Evolutionary conservation across 1,140 invertebrate species (phyloP).

Genomic region (Hylaeus anthracinus): DNA sequence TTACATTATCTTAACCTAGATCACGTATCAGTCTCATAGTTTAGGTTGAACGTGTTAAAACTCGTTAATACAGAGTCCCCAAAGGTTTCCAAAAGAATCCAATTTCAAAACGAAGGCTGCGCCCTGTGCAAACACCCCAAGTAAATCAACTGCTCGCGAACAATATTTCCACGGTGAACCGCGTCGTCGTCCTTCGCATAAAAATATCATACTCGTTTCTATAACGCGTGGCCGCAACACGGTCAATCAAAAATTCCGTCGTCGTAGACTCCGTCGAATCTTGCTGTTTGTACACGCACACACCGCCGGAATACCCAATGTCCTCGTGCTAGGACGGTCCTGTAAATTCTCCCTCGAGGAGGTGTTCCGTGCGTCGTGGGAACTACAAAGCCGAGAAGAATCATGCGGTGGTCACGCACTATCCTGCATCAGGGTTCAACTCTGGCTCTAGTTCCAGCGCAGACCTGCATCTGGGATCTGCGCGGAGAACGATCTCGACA

Average conservation of each 20-base stretch:
- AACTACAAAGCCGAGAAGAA: background rate
- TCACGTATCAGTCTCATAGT: no score
- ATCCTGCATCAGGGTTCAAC: slow-evolving; percentile 53
- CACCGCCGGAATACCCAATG: slow-evolving; percentile 21
- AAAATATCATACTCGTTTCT: slow-evolving; percentile 2
- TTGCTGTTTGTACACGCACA: slow-evolving; percentile 1
- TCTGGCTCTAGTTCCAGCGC: slow-evolving; percentile 61
- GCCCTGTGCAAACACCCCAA: background rate
- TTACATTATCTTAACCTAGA: no score
- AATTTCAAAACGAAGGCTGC: slow-evolving; percentile 3
- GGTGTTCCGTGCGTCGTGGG: background rate
- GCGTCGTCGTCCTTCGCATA: background rate
- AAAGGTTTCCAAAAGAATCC: background rate
- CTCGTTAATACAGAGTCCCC: no score
- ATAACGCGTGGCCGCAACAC: background rate
- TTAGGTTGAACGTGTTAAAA: no score
- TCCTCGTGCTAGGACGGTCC: slow-evolving; percentile 18
- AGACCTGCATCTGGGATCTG: slow-evolving; percentile 28
- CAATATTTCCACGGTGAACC: background rate
- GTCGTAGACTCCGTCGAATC: background rate
- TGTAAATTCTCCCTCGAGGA: background rate
- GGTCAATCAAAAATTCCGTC: slow-evolving; percentile 17
- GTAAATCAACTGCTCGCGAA: background rate
- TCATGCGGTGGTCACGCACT: slow-evolving; percentile 62
- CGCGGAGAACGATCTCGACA: slow-evolving; percentile 47